Evolutionary conservation across 1,140 invertebrate genomes (phyloP).

Genomic region (Anastatus disparis): DNA sequence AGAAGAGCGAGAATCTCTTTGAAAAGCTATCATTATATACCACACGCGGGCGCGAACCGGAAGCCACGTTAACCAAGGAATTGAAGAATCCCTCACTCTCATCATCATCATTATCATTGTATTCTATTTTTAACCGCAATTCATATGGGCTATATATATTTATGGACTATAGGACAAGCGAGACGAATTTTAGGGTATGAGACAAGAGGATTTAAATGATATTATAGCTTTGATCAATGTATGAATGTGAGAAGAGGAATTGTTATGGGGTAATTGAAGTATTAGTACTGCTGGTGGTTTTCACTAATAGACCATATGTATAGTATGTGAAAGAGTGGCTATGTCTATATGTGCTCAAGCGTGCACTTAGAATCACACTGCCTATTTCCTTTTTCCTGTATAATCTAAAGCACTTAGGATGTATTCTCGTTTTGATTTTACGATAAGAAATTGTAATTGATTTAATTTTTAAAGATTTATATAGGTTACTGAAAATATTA

Average conservation of each 20-base stretch:
- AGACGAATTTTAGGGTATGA: background rate
- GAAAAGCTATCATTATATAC: conserved; percentile 28
- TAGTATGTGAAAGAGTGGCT: too few species aligned
- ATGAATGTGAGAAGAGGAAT: background rate
- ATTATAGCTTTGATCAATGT: background rate
- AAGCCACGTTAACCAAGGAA: conserved; percentile 37
- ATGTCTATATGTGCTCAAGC: too few species aligned
- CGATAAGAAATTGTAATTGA: conserved; percentile 20
- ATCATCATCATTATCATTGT: background rate
- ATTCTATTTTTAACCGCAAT: background rate
- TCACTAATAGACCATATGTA: background rate
- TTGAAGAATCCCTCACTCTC: background rate
- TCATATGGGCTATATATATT: background rate
- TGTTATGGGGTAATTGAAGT: conserved; percentile 27
- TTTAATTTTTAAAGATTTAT: conserved; percentile 34
- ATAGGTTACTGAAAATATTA: too few species aligned
- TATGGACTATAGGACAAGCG: background rate
- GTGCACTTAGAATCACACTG: background rate
- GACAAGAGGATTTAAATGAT: background rate
- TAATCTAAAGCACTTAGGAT: background rate
- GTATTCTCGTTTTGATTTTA: background rate
- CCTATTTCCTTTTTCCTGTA: conserved; percentile 11
- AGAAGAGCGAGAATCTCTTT: background rate
- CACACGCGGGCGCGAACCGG: conserved; percentile 37
- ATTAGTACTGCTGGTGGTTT: conserved; percentile 24